A percentile compares a stretch with the other conserved stretches of the same genome.
phyloP scores from a whole-genome alignment of 2,113 vertebrate genomes.

The Bujurquina vittata region DNA sequence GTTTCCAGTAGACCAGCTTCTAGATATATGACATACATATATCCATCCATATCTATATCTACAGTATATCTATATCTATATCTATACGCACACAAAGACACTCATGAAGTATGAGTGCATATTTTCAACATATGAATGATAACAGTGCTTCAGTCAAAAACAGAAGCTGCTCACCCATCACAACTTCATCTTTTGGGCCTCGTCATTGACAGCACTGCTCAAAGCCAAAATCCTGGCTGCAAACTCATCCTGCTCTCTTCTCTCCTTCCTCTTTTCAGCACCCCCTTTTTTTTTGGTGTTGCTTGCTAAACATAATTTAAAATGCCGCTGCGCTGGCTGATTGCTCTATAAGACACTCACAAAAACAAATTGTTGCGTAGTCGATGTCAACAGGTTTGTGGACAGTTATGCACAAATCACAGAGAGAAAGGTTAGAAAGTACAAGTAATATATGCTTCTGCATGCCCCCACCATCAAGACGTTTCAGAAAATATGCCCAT shows the following conservation, averaged over 20 bases:
- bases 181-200: background rate
- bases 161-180: background rate
- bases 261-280: too few species aligned
- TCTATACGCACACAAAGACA: too few species aligned
- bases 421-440: background rate
- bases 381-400: background rate
- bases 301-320: background rate
- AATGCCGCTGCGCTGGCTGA: background rate
- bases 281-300: background rate
- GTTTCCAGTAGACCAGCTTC: background rate
- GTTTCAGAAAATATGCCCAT: background rate
- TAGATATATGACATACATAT: background rate
- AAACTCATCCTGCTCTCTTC: too few species aligned
- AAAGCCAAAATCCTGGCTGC: too few species aligned
- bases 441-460: background rate
- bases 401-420: background rate
- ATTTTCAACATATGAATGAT: fast-evolving
- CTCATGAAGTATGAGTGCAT: too few species aligned
- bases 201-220: background rate
- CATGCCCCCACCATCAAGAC: background rate
- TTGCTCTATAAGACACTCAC: background rate
- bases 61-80: too few species aligned
- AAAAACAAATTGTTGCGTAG: background rate
- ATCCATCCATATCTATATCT: too few species aligned
- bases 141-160: background rate